Evolutionary conservation across 2,888 invertebrate genomes (phyloP).

Genomic region (Phaonia tiefii): DNA sequence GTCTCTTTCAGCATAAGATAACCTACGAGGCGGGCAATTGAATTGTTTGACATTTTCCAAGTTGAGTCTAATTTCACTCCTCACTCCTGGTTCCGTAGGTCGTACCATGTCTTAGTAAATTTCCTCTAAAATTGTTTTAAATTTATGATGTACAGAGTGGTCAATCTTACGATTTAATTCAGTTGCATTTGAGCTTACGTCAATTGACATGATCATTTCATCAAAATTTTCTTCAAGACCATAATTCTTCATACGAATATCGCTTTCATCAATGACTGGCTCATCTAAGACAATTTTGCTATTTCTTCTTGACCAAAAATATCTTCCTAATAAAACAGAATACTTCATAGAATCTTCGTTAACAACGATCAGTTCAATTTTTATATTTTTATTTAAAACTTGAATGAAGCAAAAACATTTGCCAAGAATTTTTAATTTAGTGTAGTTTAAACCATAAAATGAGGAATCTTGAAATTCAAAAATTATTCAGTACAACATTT

Average conservation of each 20-base stretch:
- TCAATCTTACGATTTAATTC: slow-evolving; percentile 22
- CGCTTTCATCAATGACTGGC: not conserved
- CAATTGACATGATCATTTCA: not conserved
- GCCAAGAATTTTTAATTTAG: slow-evolving; percentile 24
- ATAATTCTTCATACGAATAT: not conserved
- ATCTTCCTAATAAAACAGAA: slow-evolving; percentile 15
- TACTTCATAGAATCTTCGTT: too few relatives aligned
- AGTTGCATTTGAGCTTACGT: slow-evolving; percentile 6
- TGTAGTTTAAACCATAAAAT: slow-evolving; percentile 25
- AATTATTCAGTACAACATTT: not conserved
- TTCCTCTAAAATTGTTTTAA: slow-evolving; percentile 29
- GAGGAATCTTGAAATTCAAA: not conserved
- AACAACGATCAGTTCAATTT: slow-evolving; percentile 25
- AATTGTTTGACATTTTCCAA: slow-evolving; percentile 45
- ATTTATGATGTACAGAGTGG: not conserved
- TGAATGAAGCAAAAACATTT: slow-evolving; percentile 16
- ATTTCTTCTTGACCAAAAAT: slow-evolving; percentile 26
- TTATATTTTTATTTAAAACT: too few relatives aligned
- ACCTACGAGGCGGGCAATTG: slow-evolving; percentile 52
- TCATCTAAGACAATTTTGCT: slow-evolving; percentile 11
- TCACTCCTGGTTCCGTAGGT: slow-evolving; percentile 47
- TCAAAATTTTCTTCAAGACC: not conserved
- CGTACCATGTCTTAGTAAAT: slow-evolving; percentile 26
- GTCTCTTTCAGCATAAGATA: slow-evolving; percentile 48
- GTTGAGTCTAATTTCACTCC: slow-evolving; percentile 46